A percentile compares a stretch with the other conserved stretches of the same genome.
phyloP scores from a whole-genome alignment of 23 tunicate species.

The Phallusia fumigata region DNA sequence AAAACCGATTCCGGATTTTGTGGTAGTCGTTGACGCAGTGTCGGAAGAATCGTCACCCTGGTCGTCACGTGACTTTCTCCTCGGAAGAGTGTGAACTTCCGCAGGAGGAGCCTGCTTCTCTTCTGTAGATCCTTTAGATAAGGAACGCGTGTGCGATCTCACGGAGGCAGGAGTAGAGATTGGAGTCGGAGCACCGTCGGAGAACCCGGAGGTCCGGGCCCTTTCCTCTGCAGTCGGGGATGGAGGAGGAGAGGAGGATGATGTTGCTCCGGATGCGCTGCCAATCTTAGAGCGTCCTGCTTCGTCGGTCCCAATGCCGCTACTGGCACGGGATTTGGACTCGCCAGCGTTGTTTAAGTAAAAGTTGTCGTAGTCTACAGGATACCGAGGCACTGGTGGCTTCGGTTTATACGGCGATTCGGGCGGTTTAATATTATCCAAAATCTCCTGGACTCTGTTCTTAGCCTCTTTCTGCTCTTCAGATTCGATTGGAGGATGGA shows the following conservation, averaged over 20 bases:
- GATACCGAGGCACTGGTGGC: conserved; percentile 56
- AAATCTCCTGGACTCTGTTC: conserved; percentile 42
- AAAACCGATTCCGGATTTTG: conserved; percentile 39
- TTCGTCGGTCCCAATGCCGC: conserved; percentile 35
- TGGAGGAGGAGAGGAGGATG: conserved; percentile 28
- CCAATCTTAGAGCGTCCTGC: conserved; percentile 27
- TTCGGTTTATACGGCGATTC: conserved; percentile 52
- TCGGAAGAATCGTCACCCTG: conserved; percentile 28
- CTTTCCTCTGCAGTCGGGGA: conserved; percentile 30
- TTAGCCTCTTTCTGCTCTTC: conserved; percentile 50
- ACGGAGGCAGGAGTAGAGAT: conserved; percentile 18
- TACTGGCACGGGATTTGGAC: conserved; percentile 28
- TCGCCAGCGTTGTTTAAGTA: conserved; percentile 32
- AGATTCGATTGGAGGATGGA: conserved; percentile 19
- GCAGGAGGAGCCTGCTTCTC: not conserved
- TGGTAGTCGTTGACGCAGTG: not conserved
- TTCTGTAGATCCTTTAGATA: not conserved
- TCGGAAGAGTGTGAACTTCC: conserved; percentile 1
- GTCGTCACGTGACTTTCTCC: conserved; percentile 30
- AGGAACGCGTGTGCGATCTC: not conserved
- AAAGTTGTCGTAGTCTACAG: conserved; percentile 64
- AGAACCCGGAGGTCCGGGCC: conserved; percentile 23
- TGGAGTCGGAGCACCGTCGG: conserved; percentile 17
- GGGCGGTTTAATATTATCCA: conserved; percentile 50
- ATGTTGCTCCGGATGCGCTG: conserved; percentile 16